These are phyloP conservation scores for Dolomedes plantarius DNA, from an alignment of 2,888 invertebrate species.

Conservation along the genomic window DNA sequence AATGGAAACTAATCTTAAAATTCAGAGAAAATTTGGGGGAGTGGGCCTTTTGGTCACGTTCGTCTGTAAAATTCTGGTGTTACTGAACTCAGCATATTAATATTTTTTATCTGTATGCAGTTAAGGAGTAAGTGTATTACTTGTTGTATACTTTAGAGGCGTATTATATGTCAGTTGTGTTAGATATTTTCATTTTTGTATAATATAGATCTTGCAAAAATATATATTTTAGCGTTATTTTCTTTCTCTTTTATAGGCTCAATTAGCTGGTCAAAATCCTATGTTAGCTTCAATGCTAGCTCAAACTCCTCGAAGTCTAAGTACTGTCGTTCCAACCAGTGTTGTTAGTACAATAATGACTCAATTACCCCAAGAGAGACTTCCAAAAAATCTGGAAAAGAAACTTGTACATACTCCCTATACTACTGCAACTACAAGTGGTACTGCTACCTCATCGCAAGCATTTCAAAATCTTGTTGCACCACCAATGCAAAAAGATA, in stretches of 20 bases:
- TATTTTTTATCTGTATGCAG: too few species aligned
- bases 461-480: slow-evolving; percentile 19
- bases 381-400: slow-evolving; percentile 76
- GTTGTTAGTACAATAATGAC: slow-evolving; percentile 72
- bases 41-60: too few species aligned
- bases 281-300: slow-evolving; percentile 90
- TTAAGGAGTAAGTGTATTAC: too few species aligned
- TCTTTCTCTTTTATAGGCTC: slow-evolving; percentile 29
- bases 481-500: slow-evolving; percentile 43
- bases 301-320: slow-evolving; percentile 80
- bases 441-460: slow-evolving; percentile 30
- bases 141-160: too few species aligned
- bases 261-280: slow-evolving; percentile 74
- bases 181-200: too few species aligned
- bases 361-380: slow-evolving; percentile 81
- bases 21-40: too few species aligned
- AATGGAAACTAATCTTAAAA: too few species aligned
- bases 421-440: slow-evolving; percentile 23
- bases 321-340: slow-evolving; percentile 71
- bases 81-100: too few species aligned
- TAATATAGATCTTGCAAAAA: too few species aligned
- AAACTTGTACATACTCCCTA: slow-evolving; percentile 74
- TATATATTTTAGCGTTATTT: too few species aligned
- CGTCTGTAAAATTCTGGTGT: too few species aligned
- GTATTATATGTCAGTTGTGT: too few species aligned